These are phyloP conservation scores for Petrocephalus sullivani DNA, from an alignment of 2,797 vertebrate genomes.

Conservation along the genomic window DNA sequence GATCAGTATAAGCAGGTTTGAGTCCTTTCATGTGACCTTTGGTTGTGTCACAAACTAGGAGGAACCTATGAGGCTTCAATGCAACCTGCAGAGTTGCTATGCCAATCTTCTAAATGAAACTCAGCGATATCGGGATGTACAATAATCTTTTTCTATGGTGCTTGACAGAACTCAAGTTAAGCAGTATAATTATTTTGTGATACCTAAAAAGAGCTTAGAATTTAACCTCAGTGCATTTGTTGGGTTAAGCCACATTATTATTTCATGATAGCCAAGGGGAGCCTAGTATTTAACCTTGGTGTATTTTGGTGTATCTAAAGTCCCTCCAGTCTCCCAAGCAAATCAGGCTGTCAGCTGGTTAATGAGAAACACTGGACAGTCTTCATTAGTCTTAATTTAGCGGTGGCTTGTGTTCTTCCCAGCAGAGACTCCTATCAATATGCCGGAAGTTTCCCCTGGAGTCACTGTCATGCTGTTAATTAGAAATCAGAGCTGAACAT, in stretches of 20 bases:
- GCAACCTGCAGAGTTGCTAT: background rate
- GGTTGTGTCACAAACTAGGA: background rate
- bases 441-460: slow-evolving; percentile 26
- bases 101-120: background rate
- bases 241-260: slow-evolving; percentile 29
- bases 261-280: slow-evolving; percentile 45
- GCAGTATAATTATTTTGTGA: background rate
- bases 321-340: slow-evolving; percentile 32
- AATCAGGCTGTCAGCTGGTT: slow-evolving; percentile 42
- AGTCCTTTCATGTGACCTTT: background rate
- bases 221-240: background rate
- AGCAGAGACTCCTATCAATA: slow-evolving; percentile 34
- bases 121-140: background rate
- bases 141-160: background rate
- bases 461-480: slow-evolving; percentile 25
- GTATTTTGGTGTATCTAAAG: slow-evolving; percentile 34
- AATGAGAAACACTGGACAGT: slow-evolving; percentile 46
- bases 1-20: background rate
- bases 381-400: slow-evolving; percentile 53
- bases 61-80: background rate
- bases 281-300: slow-evolving; percentile 47
- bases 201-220: slow-evolving; percentile 3
- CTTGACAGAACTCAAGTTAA: background rate
- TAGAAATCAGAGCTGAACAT: background rate
- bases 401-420: slow-evolving; percentile 28